Percentiles rank a stretch among this genome's conserved stretches.
Evolutionary conservation across 2,113 vertebrate genomes (phyloP).

Genomic region (Shinisaurus crocodilurus): DNA sequence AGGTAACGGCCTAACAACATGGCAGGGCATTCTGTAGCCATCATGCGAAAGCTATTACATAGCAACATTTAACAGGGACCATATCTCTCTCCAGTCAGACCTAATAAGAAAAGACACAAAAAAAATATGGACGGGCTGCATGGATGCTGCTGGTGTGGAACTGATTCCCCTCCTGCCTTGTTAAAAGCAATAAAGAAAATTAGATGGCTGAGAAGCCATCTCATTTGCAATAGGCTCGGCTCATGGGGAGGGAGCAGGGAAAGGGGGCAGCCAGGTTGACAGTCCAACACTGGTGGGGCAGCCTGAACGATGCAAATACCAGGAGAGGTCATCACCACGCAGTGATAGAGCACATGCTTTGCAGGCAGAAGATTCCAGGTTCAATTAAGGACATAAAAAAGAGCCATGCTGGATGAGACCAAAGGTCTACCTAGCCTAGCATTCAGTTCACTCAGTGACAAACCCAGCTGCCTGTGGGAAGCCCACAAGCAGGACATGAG

Average conservation of each 20-base stretch:
- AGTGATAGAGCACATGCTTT: background rate
- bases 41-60: conserved; percentile 63
- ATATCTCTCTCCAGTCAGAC: conserved; percentile 43
- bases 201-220: conserved; percentile 4
- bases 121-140: conserved; percentile 22
- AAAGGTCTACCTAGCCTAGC: too few species aligned
- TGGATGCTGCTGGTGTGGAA: conserved; percentile 44
- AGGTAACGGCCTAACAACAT: conserved; percentile 31
- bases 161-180: conserved; percentile 30
- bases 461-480: too few species aligned
- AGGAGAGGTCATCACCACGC: background rate
- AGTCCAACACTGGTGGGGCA: too few species aligned
- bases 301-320: background rate
- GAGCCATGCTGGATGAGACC: too few species aligned
- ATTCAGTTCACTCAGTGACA: too few species aligned
- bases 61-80: conserved; percentile 58
- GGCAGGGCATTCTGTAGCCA: conserved; percentile 49
- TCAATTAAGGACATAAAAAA: background rate
- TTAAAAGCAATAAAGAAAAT: conserved; percentile 46
- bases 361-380: background rate
- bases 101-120: conserved; percentile 55
- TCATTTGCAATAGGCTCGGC: background rate
- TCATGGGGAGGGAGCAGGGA: background rate
- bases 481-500: too few species aligned
- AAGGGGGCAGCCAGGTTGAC: background rate